Conservation (phyloP, 2,113 vertebrate genomes). For the Pterocles burchelli region DNA sequence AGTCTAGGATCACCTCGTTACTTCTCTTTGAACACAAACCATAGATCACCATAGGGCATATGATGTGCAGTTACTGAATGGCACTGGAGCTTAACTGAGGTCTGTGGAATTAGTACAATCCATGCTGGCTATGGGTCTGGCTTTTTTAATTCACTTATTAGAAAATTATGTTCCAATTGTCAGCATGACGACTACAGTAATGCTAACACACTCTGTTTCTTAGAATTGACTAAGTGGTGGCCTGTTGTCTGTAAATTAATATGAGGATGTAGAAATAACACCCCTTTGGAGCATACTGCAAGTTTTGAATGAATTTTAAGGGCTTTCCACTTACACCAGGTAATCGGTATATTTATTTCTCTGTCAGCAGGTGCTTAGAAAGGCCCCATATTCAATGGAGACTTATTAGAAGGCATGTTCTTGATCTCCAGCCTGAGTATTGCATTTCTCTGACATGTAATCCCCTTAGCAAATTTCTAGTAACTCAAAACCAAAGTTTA, state of each 20-base stretch:
- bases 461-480: not conserved
- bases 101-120: not conserved
- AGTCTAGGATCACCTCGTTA: accelerated
- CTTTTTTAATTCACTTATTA: not conserved
- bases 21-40: not conserved
- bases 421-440: not conserved
- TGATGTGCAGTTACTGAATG: not conserved
- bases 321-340: not conserved
- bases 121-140: not conserved
- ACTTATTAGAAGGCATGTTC: not conserved
- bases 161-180: not conserved
- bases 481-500: not conserved
- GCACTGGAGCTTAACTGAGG: not conserved
- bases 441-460: not conserved
- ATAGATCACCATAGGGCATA: accelerated
- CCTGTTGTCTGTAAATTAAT: not conserved
- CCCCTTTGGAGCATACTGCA: not conserved
- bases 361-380: not conserved
- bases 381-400: not conserved
- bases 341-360: not conserved
- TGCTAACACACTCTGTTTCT: not conserved
- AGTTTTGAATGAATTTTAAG: not conserved
- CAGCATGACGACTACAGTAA: not conserved
- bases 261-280: not conserved
- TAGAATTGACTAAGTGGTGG: not conserved